phyloP scores from a whole-genome alignment of 2,113 vertebrate species.

The Odontophorus gujanensis region DNA sequence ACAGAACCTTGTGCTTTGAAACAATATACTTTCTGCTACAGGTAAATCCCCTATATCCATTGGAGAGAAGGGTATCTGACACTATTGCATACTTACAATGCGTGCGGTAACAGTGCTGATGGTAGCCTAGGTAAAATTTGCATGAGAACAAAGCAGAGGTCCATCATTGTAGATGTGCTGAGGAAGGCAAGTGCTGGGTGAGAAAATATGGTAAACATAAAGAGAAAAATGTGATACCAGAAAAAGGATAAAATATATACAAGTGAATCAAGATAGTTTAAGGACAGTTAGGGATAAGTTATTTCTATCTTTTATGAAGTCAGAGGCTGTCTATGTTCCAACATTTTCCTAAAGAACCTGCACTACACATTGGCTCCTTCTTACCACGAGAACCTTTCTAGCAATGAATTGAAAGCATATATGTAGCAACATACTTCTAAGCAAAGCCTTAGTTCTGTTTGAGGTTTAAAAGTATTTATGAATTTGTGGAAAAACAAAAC shows the following conservation, averaged over 20 bases:
- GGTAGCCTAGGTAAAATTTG: neutral
- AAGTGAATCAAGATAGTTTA: neutral
- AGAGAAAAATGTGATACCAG: neutral
- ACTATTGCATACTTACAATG: neutral
- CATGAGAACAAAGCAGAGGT: neutral
- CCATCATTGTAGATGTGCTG: neutral
- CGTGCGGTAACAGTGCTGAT: neutral
- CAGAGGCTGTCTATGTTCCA: neutral
- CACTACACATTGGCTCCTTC: neutral
- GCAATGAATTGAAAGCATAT: neutral
- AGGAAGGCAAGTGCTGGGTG: neutral
- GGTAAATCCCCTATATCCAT: neutral
- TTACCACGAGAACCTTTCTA: neutral
- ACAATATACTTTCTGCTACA: neutral
- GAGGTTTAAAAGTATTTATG: neutral
- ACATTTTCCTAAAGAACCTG: neutral
- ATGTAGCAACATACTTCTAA: neutral
- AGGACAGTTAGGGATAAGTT: neutral
- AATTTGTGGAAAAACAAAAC: neutral
- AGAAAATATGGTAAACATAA: neutral
- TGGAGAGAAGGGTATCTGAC: neutral
- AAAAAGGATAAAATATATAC: neutral
- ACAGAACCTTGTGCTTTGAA: neutral
- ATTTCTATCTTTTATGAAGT: neutral
- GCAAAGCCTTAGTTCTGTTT: neutral